Base-by-base conservation (phyloP, 2,888 invertebrate species). In the Acrocyrtus sp. region DNA sequence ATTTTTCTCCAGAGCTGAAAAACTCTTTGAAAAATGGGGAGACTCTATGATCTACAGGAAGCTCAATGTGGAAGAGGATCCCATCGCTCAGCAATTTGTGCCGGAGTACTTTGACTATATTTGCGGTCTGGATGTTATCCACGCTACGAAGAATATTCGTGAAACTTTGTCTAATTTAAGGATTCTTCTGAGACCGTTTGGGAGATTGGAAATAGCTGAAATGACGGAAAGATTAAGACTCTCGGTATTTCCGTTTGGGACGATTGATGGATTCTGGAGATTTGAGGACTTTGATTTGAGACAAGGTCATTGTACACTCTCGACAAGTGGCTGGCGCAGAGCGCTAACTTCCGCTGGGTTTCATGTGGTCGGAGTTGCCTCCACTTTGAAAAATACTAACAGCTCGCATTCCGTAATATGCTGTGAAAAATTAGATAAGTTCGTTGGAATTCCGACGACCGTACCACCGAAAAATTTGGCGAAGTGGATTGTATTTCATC, bases 41-140 rank as follows among this genome's bases (percentile, higher is more conserved):
- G n/a, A 34, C 4, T 2, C 27, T 17, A 41, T 66, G 17, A 56
- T 26, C 27, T 66, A 48, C 19, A 47, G 41, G 12, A 10, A 34
- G n/a, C 26, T 56, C 4, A 48, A 66, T 24, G 48, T 66, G 10
- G 65, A 56, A 48, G 22, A 66, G 19, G 65, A 66, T 24, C 65
- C 65, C 3, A 15, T 56, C 5, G 17, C 47, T n/a, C 65, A 66
- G 48, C 56, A 56, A 6, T 66, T 56, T 12, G 12, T 21, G 15
- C 65, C 65, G 5, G 29, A 56, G n/a, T 56, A 56, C n/a, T 66
- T 39, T 24, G 56, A 66, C 27, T 34, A 39, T 12, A 43, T 48
- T 21, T 24, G 56, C 21, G 65, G 47, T 15, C 26, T 26, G 2
- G 56, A 66, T 26, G 56, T 56, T 15, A 29, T 66, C 15, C 65